Evolutionary conservation across 2,113 vertebrate species (phyloP).

Genomic region (Isurus oxyrinchus): DNA sequence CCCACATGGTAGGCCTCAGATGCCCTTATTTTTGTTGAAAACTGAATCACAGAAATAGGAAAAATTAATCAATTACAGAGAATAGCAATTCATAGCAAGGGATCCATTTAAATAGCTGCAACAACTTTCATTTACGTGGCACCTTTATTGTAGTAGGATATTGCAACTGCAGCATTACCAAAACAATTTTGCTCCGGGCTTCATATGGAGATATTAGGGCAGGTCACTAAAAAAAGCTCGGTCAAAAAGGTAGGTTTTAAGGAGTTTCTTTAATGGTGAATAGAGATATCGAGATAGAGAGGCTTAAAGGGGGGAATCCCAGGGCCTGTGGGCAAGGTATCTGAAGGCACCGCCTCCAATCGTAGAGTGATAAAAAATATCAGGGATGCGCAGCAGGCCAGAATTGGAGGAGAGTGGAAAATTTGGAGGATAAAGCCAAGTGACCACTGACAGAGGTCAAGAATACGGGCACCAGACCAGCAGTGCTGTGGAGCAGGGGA

Average conservation of each 20-base stretch:
- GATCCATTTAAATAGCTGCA: neutral
- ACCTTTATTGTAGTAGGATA: neutral
- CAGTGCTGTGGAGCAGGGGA: too few relatives aligned
- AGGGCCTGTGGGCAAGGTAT: neutral
- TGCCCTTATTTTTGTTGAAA: neutral
- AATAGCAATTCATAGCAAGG: neutral
- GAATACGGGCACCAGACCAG: too few relatives aligned
- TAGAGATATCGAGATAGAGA: neutral
- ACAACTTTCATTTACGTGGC: neutral
- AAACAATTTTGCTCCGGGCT: neutral
- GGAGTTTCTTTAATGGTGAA: neutral
- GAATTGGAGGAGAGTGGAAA: too few relatives aligned
- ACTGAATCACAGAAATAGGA: neutral
- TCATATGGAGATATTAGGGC: neutral
- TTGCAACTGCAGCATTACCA: neutral
- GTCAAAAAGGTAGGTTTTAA: too few relatives aligned
- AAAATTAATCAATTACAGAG: neutral
- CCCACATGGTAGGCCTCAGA: neutral
- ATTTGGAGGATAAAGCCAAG: too few relatives aligned
- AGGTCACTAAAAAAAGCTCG: neutral
- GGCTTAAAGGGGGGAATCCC: neutral
- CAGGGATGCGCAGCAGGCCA: too few relatives aligned
- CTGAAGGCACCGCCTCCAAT: neutral
- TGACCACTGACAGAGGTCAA: too few relatives aligned
- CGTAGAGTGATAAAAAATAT: too few relatives aligned